A percentile compares a stretch with the other conserved stretches of the same genome.
phyloP scores from a whole-genome alignment of 2,797 vertebrate genomes.

The Setipinna tenuifilis region DNA sequence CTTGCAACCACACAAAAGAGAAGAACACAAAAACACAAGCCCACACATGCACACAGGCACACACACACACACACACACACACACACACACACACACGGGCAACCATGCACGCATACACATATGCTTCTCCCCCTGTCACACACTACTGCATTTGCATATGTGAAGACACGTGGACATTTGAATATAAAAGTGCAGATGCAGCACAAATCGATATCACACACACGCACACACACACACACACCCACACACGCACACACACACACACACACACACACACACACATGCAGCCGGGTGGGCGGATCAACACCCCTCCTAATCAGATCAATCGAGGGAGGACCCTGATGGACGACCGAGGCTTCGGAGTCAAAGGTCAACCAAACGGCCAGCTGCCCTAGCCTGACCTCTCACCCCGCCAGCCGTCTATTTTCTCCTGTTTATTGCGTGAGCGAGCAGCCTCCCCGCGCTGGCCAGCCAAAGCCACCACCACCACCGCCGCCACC shows the following conservation, averaged over 20 bases:
- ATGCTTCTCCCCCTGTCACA: background rate
- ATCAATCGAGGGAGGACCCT: conserved; percentile 58
- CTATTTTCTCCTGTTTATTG: conserved; percentile 46
- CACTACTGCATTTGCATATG: background rate
- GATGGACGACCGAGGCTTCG: conserved; percentile 61
- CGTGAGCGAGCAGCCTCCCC: background rate
- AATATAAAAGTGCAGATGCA: background rate
- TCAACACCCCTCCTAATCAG: conserved; percentile 58
- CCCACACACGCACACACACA: conserved; percentile 14
- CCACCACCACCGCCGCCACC: background rate
- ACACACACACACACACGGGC: too few relatives aligned
- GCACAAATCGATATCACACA: background rate
- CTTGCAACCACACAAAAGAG: too few relatives aligned
- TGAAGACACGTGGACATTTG: background rate
- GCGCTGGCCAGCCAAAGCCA: background rate
- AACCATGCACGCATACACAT: background rate
- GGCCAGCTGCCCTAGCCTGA: conserved; percentile 69
- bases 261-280: conserved; percentile 22
- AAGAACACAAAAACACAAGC: too few relatives aligned
- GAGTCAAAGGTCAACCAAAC: conserved; percentile 69
- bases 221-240: conserved; percentile 18
- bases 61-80: too few relatives aligned
- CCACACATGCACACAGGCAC: too few relatives aligned
- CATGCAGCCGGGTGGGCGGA: conserved; percentile 49
- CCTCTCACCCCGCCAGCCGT: conserved; percentile 61